Conservation (phyloP, 2,888 invertebrate genomes). For the Hydrotaea cyrtoneurina region DNA sequence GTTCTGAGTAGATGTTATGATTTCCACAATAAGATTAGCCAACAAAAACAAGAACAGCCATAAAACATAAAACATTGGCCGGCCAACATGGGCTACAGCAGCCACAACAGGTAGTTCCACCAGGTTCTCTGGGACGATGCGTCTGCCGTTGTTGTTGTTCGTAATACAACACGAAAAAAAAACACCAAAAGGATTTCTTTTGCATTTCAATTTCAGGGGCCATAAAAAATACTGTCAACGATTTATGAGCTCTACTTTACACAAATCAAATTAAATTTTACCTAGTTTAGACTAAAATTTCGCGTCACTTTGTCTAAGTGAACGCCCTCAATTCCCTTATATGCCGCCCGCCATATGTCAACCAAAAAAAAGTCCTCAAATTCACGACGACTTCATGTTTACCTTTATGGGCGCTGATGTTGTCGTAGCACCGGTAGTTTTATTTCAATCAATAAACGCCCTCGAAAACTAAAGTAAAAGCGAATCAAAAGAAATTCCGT, state of each 20-base stretch:
- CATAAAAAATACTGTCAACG: conserved; percentile 24
- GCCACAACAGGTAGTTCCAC: conserved; percentile 21
- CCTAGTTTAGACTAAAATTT: not conserved
- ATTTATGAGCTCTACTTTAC: conserved; percentile 25
- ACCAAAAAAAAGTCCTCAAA: not conserved
- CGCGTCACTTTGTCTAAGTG: conserved; percentile 29
- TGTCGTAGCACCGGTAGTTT: conserved; percentile 30
- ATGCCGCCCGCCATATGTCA: conserved; percentile 22
- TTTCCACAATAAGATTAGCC: conserved; percentile 57
- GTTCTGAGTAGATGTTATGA: conserved; percentile 63
- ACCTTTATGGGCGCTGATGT: not conserved
- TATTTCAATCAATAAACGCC: conserved; percentile 45
- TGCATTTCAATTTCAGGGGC: conserved; percentile 14
- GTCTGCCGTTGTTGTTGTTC: not conserved
- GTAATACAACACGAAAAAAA: not conserved
- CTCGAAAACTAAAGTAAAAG: not conserved
- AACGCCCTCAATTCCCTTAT: conserved; percentile 24
- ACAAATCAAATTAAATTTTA: not conserved
- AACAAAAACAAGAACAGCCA: not conserved
- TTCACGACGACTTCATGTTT: not conserved
- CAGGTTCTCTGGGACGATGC: not conserved
- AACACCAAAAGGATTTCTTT: conserved; percentile 22
- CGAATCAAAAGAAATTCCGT: not conserved
- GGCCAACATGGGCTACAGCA: not conserved
- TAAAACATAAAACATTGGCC: conserved; percentile 30